Evolutionary conservation across 2,797 vertebrate genomes (phyloP).

Genomic region (Lepidocolaptes lacrymiger): DNA sequence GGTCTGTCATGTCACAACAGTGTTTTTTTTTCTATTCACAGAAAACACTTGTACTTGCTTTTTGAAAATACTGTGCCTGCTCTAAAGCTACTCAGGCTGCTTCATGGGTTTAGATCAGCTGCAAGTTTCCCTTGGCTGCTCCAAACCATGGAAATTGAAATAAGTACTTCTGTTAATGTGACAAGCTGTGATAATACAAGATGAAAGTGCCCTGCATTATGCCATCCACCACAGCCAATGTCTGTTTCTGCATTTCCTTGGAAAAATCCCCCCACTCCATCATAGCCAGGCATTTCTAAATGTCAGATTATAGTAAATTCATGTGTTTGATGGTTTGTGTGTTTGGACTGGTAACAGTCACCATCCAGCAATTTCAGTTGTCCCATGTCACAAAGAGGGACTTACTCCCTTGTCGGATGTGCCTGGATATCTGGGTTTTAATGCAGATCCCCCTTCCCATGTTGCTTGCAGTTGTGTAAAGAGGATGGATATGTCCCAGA

Average conservation of each 20-base stretch:
- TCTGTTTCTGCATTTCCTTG: neutral
- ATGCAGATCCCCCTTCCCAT: neutral
- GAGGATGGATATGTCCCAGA: neutral
- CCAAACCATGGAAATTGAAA: neutral
- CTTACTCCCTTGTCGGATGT: neutral
- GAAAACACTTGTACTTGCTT: neutral
- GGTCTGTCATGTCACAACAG: neutral
- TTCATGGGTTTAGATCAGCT: neutral
- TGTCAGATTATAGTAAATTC: neutral
- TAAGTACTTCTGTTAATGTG: neutral
- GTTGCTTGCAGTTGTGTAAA: neutral
- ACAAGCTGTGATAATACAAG: neutral
- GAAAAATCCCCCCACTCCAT: neutral
- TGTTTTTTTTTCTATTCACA: neutral
- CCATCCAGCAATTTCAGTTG: neutral
- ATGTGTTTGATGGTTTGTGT: neutral
- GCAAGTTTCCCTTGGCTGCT: neutral
- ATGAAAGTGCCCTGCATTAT: neutral
- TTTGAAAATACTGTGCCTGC: neutral
- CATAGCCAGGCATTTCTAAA: neutral
- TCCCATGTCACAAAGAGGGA: neutral
- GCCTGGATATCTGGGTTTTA: neutral
- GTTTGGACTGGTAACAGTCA: neutral
- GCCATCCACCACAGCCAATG: neutral
- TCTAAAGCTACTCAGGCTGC: neutral